A percentile compares a stretch with the other conserved stretches of the same genome.
phyloP scores from a whole-genome alignment of 64 coral and sea anemone species.

The Hydrozoanthus tunicans region DNA sequence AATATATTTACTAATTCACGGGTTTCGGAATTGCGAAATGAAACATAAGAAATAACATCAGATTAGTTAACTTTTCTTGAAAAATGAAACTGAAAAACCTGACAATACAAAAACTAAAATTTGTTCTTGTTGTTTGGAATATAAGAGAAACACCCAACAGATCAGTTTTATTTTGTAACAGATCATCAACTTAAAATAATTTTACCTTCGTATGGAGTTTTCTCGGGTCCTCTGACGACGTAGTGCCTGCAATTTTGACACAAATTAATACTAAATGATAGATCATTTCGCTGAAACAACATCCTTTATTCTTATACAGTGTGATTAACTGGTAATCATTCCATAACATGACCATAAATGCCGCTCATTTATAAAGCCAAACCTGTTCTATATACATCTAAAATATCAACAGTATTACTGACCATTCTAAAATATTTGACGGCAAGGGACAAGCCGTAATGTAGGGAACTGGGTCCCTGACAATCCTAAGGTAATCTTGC shows the following conservation, averaged over 20 bases:
- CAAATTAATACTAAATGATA: neutral
- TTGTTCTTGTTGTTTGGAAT: too few species aligned
- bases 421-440: constrained; percentile 99
- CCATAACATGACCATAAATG: neutral
- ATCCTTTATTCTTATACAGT: neutral
- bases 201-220: constrained; percentile 92
- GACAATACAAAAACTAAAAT: too few species aligned
- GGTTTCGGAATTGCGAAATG: too few species aligned
- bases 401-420: neutral
- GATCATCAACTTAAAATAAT: neutral
- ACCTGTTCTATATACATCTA: neutral
- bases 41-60: too few species aligned
- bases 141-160: neutral
- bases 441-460: constrained; percentile 93
- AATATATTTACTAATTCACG: too few species aligned
- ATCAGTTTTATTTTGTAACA: neutral
- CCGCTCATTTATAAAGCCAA: neutral
- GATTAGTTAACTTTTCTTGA: too few species aligned
- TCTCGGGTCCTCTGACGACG: constrained; percentile 91
- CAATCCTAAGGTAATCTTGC: constrained; percentile 95
- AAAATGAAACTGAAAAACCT: too few species aligned
- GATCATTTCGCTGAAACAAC: neutral
- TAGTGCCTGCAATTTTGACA: constrained; percentile 83
- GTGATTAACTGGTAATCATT: neutral
- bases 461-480: constrained; percentile 92